Base-by-base conservation (phyloP, 2,797 vertebrate species). In the Sphenopsis melanotis region DNA sequence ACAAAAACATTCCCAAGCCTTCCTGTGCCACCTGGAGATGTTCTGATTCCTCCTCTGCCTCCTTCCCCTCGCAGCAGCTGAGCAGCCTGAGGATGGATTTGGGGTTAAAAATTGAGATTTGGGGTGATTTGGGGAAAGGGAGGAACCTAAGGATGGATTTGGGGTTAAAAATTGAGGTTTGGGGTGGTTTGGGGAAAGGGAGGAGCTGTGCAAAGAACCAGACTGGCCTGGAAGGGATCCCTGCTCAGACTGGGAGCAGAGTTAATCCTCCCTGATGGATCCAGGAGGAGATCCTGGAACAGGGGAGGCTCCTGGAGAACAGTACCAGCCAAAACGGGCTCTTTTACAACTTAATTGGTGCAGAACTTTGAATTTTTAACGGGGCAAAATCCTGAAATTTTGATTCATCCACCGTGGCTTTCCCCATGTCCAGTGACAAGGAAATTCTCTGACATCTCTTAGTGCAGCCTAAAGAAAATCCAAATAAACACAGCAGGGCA, bases 321-420 rank as follows among this genome's bases (percentile, higher is more conserved):
- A 50, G 52, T 0, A 16, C 37, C 65, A 52, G 17, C 37, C 78
- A 5, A 17, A 60, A 17, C 0, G 1, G 11, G 9, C 7, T 42
- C 16, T 27, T 36, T 12, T 1, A 36, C 37, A 13, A 1, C 32
- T 21, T 21, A 1, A 32, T 12, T n/a, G 3, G 8, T 15, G n/a
- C 47, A 46, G 23, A 72, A 50, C 36, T 55, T 32, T 6, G 8
- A 7, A 14, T 16, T 10, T 16, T 3, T 1, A 10, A 8, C 10
- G 6, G 53, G 14, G 10, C 14, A n/a, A n/a, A 65, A 46, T 1
- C 36, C 56, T 4, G 46, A 49, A 19, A 13, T 26, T 16, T 37
- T 5, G 13, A 11, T 1, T 1, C n/a, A 23, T 2, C 41, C 5
- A 1, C 22, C 30, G 1, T 0, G 1, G 34, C 34, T 83, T 29